Percentiles rank a stretch among this genome's conserved stretches.
These are phyloP conservation scores for Pasiphila rectangulata DNA, from an alignment of 2,888 invertebrate genomes.

Conservation along the genomic window DNA sequence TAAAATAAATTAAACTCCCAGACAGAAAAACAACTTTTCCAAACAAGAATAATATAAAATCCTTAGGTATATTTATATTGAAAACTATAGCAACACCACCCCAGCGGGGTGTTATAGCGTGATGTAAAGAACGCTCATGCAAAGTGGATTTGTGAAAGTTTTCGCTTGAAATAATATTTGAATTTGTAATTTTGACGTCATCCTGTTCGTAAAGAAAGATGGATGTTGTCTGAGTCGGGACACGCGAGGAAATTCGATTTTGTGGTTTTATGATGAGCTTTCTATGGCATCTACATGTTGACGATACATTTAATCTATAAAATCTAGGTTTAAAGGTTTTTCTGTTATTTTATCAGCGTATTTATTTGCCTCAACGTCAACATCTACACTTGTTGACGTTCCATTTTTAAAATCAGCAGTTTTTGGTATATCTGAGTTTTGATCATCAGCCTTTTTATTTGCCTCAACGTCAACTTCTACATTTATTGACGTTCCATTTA, in stretches of 20 bases:
- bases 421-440: too few relatives aligned
- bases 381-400: too few relatives aligned
- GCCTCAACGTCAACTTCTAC: too few relatives aligned
- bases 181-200: slow-evolving; percentile 68
- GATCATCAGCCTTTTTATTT: too few relatives aligned
- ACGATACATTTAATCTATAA: slow-evolving; percentile 1
- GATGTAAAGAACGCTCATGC: slow-evolving; percentile 66
- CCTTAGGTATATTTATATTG: slow-evolving; percentile 38
- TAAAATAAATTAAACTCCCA: too few relatives aligned
- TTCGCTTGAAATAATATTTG: slow-evolving; percentile 72
- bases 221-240: slow-evolving; percentile 57
- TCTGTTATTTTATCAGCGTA: too few relatives aligned
- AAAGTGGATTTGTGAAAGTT: slow-evolving; percentile 69
- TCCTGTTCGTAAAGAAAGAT: slow-evolving; percentile 50
- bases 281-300: slow-evolving; percentile 1
- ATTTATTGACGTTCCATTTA: too few relatives aligned
- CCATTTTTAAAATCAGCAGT: too few relatives aligned
- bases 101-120: slow-evolving; percentile 47
- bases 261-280: slow-evolving; percentile 23
- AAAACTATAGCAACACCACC: slow-evolving; percentile 43
- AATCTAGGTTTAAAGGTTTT: too few relatives aligned
- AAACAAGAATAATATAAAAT: slow-evolving; percentile 20
- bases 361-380: too few relatives aligned
- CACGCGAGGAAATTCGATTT: slow-evolving; percentile 40
- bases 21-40: neutral